phyloP scores from a whole-genome alignment of 2,113 vertebrate species.

The Chelonoidis abingdonii region DNA sequence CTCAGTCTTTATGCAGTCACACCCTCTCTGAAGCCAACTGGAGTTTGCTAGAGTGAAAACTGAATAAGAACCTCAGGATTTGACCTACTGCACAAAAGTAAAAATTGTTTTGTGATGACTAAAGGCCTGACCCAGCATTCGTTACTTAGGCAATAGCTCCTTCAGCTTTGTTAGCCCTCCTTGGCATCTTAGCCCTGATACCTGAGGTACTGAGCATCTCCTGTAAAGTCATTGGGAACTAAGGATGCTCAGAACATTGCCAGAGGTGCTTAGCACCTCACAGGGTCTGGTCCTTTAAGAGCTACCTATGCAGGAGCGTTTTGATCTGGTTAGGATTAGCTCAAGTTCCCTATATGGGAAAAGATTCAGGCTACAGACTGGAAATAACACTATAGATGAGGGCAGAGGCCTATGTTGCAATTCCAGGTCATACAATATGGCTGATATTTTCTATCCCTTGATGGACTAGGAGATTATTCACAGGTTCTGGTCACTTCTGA shows the following conservation, averaged over 20 bases:
- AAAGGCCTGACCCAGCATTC: background rate
- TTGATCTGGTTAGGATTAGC: background rate
- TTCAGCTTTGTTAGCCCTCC: background rate
- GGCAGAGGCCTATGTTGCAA: background rate
- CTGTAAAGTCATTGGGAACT: background rate
- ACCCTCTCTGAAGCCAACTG: background rate
- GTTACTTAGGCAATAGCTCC: background rate
- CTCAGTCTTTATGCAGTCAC: background rate
- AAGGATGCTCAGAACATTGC: background rate
- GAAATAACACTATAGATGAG: background rate
- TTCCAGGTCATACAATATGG: background rate
- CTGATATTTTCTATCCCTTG: background rate
- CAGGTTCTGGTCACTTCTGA: background rate
- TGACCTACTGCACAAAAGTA: background rate
- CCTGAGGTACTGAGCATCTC: background rate
- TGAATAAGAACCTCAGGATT: background rate
- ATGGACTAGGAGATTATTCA: background rate
- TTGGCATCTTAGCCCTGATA: background rate
- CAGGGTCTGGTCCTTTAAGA: background rate
- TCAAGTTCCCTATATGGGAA: background rate
- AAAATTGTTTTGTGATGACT: background rate
- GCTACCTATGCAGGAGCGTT: background rate
- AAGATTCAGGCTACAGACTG: background rate
- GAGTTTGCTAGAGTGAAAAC: background rate
- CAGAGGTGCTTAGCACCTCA: background rate